Conservation (phyloP, 2,797 vertebrate species). For the Mormyrus proboscirostris region DNA sequence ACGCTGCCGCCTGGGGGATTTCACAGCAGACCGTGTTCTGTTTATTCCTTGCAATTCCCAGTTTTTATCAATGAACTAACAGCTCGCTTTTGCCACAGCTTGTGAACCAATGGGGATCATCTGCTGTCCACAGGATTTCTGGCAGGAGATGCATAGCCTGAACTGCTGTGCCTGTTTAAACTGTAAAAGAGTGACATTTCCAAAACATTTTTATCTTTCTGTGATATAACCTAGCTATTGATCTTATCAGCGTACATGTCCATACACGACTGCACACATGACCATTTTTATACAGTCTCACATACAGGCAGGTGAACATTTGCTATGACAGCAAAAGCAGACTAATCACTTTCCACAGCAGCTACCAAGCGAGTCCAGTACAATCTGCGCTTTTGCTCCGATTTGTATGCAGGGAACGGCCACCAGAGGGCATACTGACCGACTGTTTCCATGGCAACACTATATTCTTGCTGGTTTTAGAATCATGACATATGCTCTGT, state of each 20-base stretch:
- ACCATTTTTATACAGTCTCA: neutral
- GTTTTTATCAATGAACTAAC: constrained; percentile 20
- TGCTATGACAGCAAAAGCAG: neutral
- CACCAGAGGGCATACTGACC: neutral
- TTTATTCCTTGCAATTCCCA: constrained; percentile 7
- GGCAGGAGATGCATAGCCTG: neutral
- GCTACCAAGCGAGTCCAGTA: constrained; percentile 1
- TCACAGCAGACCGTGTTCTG: constrained; percentile 9
- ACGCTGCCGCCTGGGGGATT: constrained; percentile 8
- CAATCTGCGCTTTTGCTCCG: neutral
- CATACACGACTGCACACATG: neutral
- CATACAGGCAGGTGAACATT: neutral
- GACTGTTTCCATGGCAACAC: constrained; percentile 22
- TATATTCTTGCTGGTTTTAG: constrained; percentile 9
- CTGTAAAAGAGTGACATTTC: neutral
- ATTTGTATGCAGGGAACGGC: neutral
- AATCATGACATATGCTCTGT: neutral
- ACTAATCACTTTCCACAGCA: neutral
- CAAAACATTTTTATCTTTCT: neutral
- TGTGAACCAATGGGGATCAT: neutral
- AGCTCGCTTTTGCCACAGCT: constrained; percentile 10
- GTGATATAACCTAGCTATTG: neutral
- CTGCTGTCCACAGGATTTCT: neutral
- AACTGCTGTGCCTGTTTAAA: neutral
- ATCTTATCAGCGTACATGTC: neutral